A percentile compares a stretch with the other conserved stretches of the same genome.
phyloP scores from a whole-genome alignment of 2,888 invertebrate species.

The Rutpela maculata region DNA sequence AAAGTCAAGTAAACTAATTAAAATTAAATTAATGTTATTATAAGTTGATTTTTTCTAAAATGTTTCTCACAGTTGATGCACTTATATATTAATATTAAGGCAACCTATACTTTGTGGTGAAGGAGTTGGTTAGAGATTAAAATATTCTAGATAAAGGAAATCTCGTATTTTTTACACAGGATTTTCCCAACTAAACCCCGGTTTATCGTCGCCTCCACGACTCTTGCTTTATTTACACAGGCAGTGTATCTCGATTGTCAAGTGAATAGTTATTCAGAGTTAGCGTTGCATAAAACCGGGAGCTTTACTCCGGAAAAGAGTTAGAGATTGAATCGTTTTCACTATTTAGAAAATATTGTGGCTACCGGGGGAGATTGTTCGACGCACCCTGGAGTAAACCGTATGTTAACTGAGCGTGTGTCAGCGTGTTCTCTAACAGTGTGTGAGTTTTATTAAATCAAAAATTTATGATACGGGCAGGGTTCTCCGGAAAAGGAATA shows the following conservation, averaged over 20 bases:
- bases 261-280: conserved; percentile 26
- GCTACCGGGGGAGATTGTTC: conserved; percentile 1
- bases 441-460: conserved; percentile 23
- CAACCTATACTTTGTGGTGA: background rate
- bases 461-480: conserved; percentile 14
- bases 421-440: conserved; percentile 27
- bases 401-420: conserved; percentile 7
- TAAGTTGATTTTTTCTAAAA: too few relatives aligned
- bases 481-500: background rate
- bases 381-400: conserved; percentile 12
- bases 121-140: background rate
- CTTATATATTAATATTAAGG: too few relatives aligned
- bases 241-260: conserved; percentile 18
- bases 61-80: too few relatives aligned
- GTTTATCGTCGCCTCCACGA: background rate
- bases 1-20: too few relatives aligned
- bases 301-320: background rate
- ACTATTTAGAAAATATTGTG: conserved; percentile 9
- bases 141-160: background rate
- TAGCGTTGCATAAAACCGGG: conserved; percentile 16
- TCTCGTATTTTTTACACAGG: conserved; percentile 10
- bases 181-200: background rate
- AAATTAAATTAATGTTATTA: too few relatives aligned
- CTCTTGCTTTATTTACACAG: conserved; percentile 13
- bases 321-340: conserved; percentile 1